Base-by-base conservation (phyloP, 2,888 invertebrate species). In the Agonum fuliginosum region DNA sequence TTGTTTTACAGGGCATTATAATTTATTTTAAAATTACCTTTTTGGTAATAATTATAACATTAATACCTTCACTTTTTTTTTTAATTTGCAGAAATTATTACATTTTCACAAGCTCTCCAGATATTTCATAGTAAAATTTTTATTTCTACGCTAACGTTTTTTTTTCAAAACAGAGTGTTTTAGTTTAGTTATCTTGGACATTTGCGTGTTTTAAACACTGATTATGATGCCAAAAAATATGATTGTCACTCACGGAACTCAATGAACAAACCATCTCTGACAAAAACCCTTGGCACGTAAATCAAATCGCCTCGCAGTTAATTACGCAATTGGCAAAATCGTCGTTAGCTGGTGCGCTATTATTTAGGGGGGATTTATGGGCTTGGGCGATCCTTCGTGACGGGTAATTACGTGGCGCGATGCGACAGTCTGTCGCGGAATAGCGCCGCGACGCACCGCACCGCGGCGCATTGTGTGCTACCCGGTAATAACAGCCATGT, bases 221-320 rank as follows among this genome's bases (percentile, higher is more conserved):
- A n/a, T n/a, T n/a, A n/a, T n/a, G n/a, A n/a, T n/a, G n/a, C n/a
- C 0, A 5, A 5, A 14, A 12, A 12, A 43, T 14, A 5, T 12
- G 43, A 43, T 43, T 43, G 43, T 43, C n/a, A n/a, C n/a, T 10
- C 12, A 1, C 43, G n/a, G 12, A 14, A n/a, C 12, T 5, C 14
- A 12, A 43, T 43, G 12, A 14, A n/a, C 12, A n/a, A 43, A 14
- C 14, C 12, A 43, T 2, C 14, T 41, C 5, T 3, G 0, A 37
- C 37, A 65, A 65, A 65, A 65, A 65, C 34, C n/a, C 62, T 37
- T 30, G 17, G 14, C 20, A 34, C 34, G 65, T 65, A 65, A 65
- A 65, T 65, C 65, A 65, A 65, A 65, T 65, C 65, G 65, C 34
- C 34, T 65, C 65, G 34, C 65, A 65, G 65, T 65, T 65, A 65